Evolutionary conservation across 2,888 invertebrate genomes (phyloP).

Genomic region (Eupithecia inturbata): DNA sequence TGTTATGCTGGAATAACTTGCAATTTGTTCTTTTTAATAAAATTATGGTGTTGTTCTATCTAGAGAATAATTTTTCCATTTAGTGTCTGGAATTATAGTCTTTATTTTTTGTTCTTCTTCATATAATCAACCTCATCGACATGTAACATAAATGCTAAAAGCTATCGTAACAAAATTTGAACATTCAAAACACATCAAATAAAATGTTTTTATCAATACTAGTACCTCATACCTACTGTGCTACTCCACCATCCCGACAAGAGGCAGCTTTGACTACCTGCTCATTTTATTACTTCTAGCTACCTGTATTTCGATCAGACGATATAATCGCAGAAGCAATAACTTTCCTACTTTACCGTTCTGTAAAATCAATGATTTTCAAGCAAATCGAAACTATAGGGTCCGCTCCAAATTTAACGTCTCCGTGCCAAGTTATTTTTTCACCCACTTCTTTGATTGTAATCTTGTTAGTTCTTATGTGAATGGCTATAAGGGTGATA

Average conservation of each 20-base stretch:
- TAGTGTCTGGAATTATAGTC: neutral
- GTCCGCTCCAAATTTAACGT: constrained; percentile 64
- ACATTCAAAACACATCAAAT: neutral
- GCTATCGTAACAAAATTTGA: neutral
- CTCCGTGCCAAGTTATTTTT: constrained; percentile 46
- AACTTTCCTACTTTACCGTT: constrained; percentile 31
- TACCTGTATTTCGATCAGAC: constrained; percentile 21
- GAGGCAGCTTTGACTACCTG: constrained; percentile 12
- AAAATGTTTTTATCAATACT: constrained; percentile 1
- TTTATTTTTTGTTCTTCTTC: neutral
- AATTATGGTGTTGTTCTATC: neutral
- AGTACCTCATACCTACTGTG: no score
- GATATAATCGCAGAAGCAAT: constrained; percentile 27
- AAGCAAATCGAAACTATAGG: constrained; percentile 42
- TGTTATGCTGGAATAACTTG: neutral
- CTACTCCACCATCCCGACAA: neutral
- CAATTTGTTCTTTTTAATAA: neutral
- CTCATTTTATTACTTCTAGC: constrained; percentile 9
- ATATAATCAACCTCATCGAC: neutral
- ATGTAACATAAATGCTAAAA: neutral
- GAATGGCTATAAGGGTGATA: constrained; percentile 51
- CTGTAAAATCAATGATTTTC: constrained; percentile 37
- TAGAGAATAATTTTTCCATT: neutral
- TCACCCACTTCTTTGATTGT: constrained; percentile 36
- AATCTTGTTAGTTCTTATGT: constrained; percentile 33